Evolutionary conservation across 1,140 invertebrate genomes (phyloP).

Genomic region (Aplysia californica): DNA sequence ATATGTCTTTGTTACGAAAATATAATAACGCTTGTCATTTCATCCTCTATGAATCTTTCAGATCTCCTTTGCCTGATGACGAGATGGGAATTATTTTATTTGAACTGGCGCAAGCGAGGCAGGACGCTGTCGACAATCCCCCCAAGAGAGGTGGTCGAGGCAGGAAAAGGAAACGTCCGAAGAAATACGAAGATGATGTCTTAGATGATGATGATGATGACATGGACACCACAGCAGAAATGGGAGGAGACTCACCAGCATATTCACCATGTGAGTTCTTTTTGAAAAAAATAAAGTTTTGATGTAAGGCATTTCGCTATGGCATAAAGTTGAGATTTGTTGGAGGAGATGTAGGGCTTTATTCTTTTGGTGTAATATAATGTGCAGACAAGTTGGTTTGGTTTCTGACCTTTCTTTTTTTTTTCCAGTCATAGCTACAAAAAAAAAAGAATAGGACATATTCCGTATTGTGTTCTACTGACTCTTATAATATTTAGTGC

Average conservation of each 20-base stretch:
- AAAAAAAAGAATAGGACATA: too few species aligned
- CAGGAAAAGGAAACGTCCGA: constrained; percentile 2
- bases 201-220: constrained; percentile 19
- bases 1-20: background rate
- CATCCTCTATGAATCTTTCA: too few species aligned
- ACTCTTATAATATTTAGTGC: too few species aligned
- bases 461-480: too few species aligned
- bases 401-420: too few species aligned
- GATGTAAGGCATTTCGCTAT: background rate
- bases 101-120: constrained; percentile 19
- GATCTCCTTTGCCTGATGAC: constrained; percentile 19
- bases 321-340: too few species aligned
- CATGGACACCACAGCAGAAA: background rate
- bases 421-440: too few species aligned
- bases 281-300: background rate
- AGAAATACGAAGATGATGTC: constrained; percentile 10
- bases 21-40: too few species aligned
- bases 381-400: too few species aligned
- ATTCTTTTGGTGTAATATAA: too few species aligned
- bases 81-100: constrained; percentile 23
- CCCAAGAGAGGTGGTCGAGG: background rate
- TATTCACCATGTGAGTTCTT: constrained; percentile 8
- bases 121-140: constrained; percentile 19
- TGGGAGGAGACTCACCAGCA: constrained; percentile 11
- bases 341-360: too few species aligned